These are phyloP conservation scores for Leptonema lineaticorne DNA, from an alignment of 1,140 invertebrate genomes.

Conservation along the genomic window DNA sequence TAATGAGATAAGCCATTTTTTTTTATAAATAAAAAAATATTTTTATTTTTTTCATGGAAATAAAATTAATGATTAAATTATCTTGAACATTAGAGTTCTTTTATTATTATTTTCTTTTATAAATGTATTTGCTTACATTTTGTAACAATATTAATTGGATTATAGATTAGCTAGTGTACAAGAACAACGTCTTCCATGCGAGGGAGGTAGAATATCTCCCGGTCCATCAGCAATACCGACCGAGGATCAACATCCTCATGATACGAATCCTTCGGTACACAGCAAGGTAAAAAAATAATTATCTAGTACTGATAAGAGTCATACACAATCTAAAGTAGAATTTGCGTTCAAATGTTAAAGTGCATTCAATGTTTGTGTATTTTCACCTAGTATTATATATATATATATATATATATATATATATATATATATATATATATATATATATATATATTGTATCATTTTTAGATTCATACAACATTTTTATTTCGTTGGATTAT, in stretches of 20 bases:
- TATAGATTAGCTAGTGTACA: slow-evolving; percentile 89
- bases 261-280: slow-evolving; percentile 62
- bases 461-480: not conserved
- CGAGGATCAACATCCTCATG: slow-evolving; percentile 51
- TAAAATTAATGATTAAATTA: not conserved
- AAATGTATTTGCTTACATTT: slow-evolving; percentile 15
- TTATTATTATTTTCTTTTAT: slow-evolving; percentile 28
- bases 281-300: slow-evolving; percentile 56
- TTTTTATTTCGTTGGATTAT: not conserved
- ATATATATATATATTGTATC: not conserved
- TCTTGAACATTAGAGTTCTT: not conserved
- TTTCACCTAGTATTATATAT: not conserved
- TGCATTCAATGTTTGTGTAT: slow-evolving; percentile 9
- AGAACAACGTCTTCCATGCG: slow-evolving; percentile 82
- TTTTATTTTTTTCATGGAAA: not conserved
- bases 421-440: no score
- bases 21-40: slow-evolving; percentile 3
- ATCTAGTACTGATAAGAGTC: slow-evolving; percentile 41
- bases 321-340: slow-evolving; percentile 3
- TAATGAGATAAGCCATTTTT: not conserved
- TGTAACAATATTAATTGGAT: not conserved
- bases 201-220: slow-evolving; percentile 69
- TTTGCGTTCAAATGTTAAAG: slow-evolving; percentile 7
- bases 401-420: no score
- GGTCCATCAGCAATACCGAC: slow-evolving; percentile 44